Evolutionary conservation across 2,888 invertebrate species (phyloP).

Genomic region (Tubulanus polymorphus): DNA sequence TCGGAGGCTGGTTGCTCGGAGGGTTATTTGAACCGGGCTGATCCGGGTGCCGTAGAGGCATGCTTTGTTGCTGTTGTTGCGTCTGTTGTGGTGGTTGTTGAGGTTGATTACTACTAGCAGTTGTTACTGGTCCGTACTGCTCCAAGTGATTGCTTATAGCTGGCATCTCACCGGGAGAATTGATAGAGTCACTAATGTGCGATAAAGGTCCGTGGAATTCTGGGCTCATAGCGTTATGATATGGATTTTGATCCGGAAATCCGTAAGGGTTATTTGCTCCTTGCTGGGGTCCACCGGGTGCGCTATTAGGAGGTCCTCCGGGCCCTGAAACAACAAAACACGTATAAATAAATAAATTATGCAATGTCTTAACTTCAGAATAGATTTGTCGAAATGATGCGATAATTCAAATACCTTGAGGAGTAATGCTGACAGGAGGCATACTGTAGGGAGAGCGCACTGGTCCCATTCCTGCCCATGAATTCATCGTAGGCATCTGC

Average conservation of each 20-base stretch:
- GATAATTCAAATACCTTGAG: conserved; percentile 38
- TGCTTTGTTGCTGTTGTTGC: conserved; percentile 18
- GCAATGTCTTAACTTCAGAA: not conserved
- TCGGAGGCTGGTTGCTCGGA: not conserved
- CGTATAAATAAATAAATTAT: not conserved
- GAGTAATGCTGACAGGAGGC: too few relatives aligned
- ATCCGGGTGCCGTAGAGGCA: not conserved
- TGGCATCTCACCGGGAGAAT: conserved; percentile 83
- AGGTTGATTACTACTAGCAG: not conserved
- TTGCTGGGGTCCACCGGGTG: not conserved
- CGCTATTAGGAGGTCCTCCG: conserved; percentile 4
- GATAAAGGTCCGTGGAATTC: conserved; percentile 56
- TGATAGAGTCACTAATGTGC: conserved; percentile 79
- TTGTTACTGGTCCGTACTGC: conserved; percentile 15
- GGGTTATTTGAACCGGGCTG: not conserved
- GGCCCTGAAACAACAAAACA: too few relatives aligned
- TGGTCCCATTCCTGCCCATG: conserved; percentile 66
- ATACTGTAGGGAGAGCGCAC: conserved; percentile 35
- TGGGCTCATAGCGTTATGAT: too few relatives aligned
- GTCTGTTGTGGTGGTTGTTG: conserved; percentile 24
- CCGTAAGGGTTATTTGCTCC: conserved; percentile 2
- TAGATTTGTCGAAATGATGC: too few relatives aligned
- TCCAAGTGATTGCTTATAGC: conserved; percentile 90
- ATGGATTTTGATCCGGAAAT: too few relatives aligned
- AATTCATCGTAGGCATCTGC: conserved; percentile 87